phyloP scores from a whole-genome alignment of 2,113 vertebrate species.

The Sylvietta virens region DNA sequence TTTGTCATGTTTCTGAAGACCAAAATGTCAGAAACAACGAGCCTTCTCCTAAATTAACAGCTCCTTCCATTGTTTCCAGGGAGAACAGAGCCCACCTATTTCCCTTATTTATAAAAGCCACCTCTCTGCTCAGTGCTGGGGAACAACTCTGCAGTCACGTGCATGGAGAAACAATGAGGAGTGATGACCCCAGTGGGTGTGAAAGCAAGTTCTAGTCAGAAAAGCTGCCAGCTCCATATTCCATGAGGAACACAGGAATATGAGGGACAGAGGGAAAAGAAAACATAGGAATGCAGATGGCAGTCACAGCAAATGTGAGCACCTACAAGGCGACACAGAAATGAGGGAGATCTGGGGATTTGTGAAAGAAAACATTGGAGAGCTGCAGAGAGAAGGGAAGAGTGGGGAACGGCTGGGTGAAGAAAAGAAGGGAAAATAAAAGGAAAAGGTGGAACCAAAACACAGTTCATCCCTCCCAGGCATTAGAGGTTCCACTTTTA shows the following conservation, averaged over 20 bases:
- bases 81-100: slow-evolving; percentile 23
- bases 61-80: slow-evolving; percentile 18
- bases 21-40: neutral
- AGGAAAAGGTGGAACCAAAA: neutral
- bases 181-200: neutral
- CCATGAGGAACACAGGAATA: neutral
- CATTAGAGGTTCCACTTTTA: neutral
- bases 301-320: neutral
- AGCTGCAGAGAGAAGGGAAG: neutral
- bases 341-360: neutral
- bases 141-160: neutral
- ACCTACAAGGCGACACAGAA: neutral
- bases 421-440: neutral
- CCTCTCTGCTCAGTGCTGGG: neutral
- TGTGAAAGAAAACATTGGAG: neutral
- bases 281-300: neutral
- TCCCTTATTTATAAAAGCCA: slow-evolving; percentile 36
- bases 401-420: neutral
- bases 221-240: neutral
- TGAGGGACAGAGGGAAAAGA: neutral
- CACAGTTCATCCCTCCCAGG: neutral
- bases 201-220: neutral
- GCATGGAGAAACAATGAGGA: neutral
- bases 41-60: neutral
- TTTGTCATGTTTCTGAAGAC: neutral